Percentiles rank a stretch among this genome's conserved stretches.
Conservation (phyloP, 2,797 vertebrate genomes). For the Enteromius fasciolatus region DNA sequence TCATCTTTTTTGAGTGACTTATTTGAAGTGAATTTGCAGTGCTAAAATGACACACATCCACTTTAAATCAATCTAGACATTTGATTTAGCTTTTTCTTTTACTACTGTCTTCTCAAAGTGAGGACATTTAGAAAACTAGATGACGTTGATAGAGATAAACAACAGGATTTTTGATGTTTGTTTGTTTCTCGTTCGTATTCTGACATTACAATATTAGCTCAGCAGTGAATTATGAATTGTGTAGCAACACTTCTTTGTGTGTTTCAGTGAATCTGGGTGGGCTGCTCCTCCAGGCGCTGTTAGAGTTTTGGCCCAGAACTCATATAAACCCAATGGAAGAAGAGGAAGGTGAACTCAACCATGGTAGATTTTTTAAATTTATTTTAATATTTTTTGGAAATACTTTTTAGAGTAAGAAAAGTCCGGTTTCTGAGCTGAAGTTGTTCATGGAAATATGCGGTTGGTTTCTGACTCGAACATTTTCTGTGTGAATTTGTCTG, state of each 20-base stretch:
- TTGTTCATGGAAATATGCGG: neutral
- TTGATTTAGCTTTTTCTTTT: neutral
- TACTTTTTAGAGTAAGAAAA: neutral
- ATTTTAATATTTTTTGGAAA: neutral
- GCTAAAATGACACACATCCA: neutral
- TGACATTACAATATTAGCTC: neutral
- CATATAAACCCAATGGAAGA: conserved; percentile 97
- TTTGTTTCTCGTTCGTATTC: neutral
- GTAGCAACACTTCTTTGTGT: neutral
- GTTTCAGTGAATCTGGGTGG: conserved; percentile 93
- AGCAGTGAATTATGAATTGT: neutral
- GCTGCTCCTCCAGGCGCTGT: conserved; percentile 91
- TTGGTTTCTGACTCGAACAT: neutral
- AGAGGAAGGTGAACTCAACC: conserved; percentile 95
- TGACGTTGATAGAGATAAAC: neutral
- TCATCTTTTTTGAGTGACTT: neutral
- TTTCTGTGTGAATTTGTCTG: conserved; percentile 18
- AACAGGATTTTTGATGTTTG: neutral
- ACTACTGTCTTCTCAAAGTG: neutral
- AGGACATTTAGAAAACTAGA: neutral
- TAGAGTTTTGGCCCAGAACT: conserved; percentile 98
- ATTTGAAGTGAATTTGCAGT: neutral
- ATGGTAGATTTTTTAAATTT: conserved; percentile 78
- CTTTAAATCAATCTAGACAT: neutral
- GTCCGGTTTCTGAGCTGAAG: neutral